These are phyloP conservation scores for Cavia aperea DNA, from an alignment of 2,113 vertebrate genomes.

Conservation along the genomic window DNA sequence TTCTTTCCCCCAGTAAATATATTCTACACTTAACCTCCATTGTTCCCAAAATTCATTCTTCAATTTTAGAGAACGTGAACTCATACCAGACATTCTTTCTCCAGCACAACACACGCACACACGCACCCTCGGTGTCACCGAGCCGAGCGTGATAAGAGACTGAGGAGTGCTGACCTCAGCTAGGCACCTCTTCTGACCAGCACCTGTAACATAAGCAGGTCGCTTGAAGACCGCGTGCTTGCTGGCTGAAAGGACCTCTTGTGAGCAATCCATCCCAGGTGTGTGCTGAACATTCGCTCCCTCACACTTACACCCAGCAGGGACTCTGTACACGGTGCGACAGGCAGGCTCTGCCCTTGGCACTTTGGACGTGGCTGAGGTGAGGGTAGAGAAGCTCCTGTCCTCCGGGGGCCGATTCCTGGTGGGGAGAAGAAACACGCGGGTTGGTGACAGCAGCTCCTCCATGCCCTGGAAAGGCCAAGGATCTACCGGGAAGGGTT, in stretches of 20 bases:
- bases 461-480: rapidly evolving
- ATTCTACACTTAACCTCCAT: too few relatives aligned
- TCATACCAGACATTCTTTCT: too few relatives aligned
- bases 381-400: not conserved
- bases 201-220: too few relatives aligned
- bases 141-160: not conserved
- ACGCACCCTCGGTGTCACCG: not conserved
- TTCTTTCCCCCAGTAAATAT: too few relatives aligned
- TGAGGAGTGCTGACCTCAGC: not conserved
- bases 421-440: not conserved
- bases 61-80: too few relatives aligned
- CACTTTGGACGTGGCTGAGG: not conserved
- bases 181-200: not conserved
- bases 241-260: not conserved
- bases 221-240: not conserved
- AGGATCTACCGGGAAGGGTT: not conserved
- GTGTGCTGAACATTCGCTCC: not conserved
- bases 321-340: rapidly evolving
- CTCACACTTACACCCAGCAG: not conserved
- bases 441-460: rapidly evolving
- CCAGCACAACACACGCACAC: too few relatives aligned
- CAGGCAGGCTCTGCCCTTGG: not conserved
- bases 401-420: not conserved
- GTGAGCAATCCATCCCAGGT: not conserved
- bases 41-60: too few relatives aligned